phyloP scores from a whole-genome alignment of 2,113 vertebrate species.

The Oxyruncus cristatus region DNA sequence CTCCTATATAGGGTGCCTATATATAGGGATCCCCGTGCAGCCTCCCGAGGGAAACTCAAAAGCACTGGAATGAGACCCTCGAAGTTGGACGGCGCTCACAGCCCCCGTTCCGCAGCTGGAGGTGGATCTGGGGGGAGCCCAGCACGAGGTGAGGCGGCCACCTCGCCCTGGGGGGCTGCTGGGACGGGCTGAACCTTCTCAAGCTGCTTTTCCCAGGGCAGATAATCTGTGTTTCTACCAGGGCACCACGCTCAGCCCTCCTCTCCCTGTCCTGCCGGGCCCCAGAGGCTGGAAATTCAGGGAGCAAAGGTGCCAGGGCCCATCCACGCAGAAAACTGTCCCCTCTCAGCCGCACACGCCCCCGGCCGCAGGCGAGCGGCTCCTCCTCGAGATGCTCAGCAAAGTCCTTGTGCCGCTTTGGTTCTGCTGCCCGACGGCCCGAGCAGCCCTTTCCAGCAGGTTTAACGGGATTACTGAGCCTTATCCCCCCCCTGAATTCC shows the following conservation, averaged over 20 bases:
- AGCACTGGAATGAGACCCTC: background rate
- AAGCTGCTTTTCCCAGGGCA: background rate
- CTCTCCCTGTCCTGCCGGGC: background rate
- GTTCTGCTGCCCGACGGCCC: background rate
- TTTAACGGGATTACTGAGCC: slow-evolving; percentile 26
- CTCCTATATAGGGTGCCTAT: slow-evolving; percentile 35
- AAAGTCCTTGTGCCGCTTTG: background rate
- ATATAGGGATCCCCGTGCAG: slow-evolving; percentile 28
- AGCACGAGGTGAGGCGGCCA: accelerated
- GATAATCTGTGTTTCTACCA: background rate
- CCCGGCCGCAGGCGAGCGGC: accelerated
- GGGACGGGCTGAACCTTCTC: background rate
- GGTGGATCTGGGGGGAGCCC: background rate
- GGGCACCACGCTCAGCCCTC: accelerated
- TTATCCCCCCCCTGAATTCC: slow-evolving; percentile 30
- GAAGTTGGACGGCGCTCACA: accelerated
- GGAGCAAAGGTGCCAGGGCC: background rate
- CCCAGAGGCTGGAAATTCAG: background rate
- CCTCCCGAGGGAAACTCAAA: background rate
- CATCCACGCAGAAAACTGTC: accelerated
- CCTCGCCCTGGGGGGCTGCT: background rate
- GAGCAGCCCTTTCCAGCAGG: background rate
- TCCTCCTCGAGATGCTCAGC: accelerated
- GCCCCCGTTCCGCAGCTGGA: background rate
- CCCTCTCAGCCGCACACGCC: accelerated